Evolutionary conservation across 1,140 invertebrate genomes (phyloP), one percentile per base, ranked within the genome.

Genomic region (Cherax quadricarinatus): DNA sequence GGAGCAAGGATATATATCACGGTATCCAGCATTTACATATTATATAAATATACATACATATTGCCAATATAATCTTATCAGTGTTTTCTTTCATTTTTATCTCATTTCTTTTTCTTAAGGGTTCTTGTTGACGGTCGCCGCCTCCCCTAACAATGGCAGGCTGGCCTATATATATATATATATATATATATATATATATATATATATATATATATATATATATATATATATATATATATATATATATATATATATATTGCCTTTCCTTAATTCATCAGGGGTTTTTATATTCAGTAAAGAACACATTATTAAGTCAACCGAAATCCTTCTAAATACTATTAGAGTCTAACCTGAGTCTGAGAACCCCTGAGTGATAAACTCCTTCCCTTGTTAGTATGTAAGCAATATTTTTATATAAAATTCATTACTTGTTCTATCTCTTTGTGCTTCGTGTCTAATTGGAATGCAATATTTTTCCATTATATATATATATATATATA

Each of bases 1-100:
- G 82, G 30, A 30, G 53, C 82, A 84, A 84, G 82, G 82, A 84
- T 84, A 62, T 57, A 84, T 84, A 84, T 62, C 82, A 84, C 82
- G 82, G 82, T 84, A 84, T 84, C 82, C 82, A 5, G 12, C 53
- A 16, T 66, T 66, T 66, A 66, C 16, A 60, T 60, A 60, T 10
- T 60, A 60, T 60, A 60, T 16, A 10, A 60, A 60, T 57, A 57
- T 57, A 57, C 1, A 66, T 9, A 66, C 1, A 66, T 9, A 66
- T 14, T 21, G 14, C 62, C 62, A 10, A 21, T 66, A 66, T 66
- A 57, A 57, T 57, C 53, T 57, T 57, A 57, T 57, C 53, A 57
- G 53, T 57, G 53, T 57, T 57, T 57, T 57, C 53, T 57, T 57
- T 57, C 6, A 57, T 57, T 57, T 57, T 57, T 57, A 9, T 57